Evolutionary conservation across 2,113 vertebrate species (phyloP), one percentile per base, ranked within the genome.

Genomic region (Epinephelus lanceolatus): DNA sequence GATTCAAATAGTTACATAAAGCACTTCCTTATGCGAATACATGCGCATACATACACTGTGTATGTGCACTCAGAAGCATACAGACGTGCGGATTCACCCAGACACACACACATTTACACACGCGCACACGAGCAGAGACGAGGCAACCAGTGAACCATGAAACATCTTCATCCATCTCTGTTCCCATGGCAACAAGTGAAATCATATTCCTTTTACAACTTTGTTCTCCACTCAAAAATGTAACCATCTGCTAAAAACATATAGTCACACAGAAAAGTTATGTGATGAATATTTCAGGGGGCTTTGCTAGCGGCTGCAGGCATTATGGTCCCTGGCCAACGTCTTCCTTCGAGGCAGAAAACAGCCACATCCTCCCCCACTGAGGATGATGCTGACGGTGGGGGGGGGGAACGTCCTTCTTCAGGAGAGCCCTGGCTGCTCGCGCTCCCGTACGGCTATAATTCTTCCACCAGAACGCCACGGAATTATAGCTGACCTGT

Each of bases 101-200:
- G 40, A 78, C 52, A 72, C 47, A 81, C 59, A 78, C 70, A 62
- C 65, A 78, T 25, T 25, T 25, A 49, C 71, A 51, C 60, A 52
- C 15, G 18, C 69, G 67, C 63, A 30, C 47, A 72, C 40, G 23
- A 49, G 67, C 42, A 76, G 78, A 90, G 80, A 78, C 57, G 80
- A 93, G 92, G 88, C 88, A 94, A 86, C 90, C 90, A 90, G 84
- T 91, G 90, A 94, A 92, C 89, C 87, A 85, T 89, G 88, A 92
- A 94, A 95, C 93, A 94, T 95, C 95, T 95, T 95, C 93, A 95
- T 95, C 93, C 90, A 88, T 93, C 89, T 93, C 92, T 92, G 95
- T 96, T 96, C 93, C 95, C 93, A 96, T 96, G 94, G 95, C 94
- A 95, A 96, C 95, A 91, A 89, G 89, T 91, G 81, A 93, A 94